Base-by-base conservation (phyloP, 2,888 invertebrate species). In the Arge pagana region DNA sequence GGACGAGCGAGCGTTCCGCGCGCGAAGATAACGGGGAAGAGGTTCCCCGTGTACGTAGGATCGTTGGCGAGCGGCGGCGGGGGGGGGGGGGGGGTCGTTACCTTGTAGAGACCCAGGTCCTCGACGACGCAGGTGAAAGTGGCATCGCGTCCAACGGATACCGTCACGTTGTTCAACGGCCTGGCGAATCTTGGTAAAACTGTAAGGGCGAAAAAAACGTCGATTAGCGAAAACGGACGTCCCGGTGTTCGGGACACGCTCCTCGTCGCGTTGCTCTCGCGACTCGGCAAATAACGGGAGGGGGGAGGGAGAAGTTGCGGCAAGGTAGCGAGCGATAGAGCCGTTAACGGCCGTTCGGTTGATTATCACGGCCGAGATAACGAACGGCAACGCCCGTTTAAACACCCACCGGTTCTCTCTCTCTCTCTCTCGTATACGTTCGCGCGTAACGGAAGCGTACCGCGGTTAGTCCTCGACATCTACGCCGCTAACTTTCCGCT, bases 51-150 rank as follows among this genome's bases (percentile, higher is more conserved):
- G n/a, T n/a, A n/a, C n/a, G n/a, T n/a, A n/a, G n/a, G n/a, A n/a
- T n/a, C n/a, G n/a, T n/a, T n/a, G n/a, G n/a, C n/a, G n/a, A n/a
- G n/a, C n/a, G n/a, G n/a, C n/a, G n/a, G n/a, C n/a, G n/a, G n/a
- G n/a, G 13, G 4, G 13, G n/a, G n/a, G n/a, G n/a, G n/a, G n/a
- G n/a, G n/a, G n/a, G n/a, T n/a, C n/a, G n/a, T 69, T 58, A 74
- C 76, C 74, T 76, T 76, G 64, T 72, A 76, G 11, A 57, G 60
- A 40, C 74, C 74, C 26, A 76, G 72, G 63, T 72, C 73, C 58
- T 76, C 76, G 39, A 76, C 76, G 59, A 71, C 66, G 61, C 76
- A 76, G 51, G 70, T 70, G 55, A 76, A 75, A 56, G 73, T 61
- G 45, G 76, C 74, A 55, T 76, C 76, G 23, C 76, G 68, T 40